Conservation (phyloP, 2,797 vertebrate species). For the Cebuella pygmaea region DNA sequence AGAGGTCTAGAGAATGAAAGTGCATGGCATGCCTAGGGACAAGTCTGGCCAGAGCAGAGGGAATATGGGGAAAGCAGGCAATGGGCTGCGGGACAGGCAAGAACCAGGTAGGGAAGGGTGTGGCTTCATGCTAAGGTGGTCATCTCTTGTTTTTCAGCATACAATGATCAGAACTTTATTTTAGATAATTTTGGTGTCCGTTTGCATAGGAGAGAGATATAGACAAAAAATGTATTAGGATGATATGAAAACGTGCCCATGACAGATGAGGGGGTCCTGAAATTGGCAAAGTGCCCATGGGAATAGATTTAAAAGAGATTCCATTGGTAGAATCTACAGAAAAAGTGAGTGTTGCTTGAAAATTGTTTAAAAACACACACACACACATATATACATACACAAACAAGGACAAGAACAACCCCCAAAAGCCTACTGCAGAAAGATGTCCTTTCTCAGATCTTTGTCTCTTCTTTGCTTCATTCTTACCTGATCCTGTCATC, state of each 20-base stretch:
- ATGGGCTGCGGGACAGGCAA: background rate
- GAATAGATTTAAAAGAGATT: background rate
- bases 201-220: background rate
- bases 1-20: background rate
- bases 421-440: background rate
- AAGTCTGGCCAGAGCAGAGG: background rate
- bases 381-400: background rate
- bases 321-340: background rate
- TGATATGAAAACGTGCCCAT: background rate
- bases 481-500: background rate
- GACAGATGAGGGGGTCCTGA: background rate
- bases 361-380: background rate
- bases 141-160: background rate
- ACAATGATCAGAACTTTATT: background rate
- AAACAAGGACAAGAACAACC: background rate
- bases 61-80: too few species aligned
- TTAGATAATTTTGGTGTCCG: background rate
- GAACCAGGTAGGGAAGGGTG: background rate
- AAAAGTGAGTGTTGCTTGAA: background rate
- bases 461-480: background rate
- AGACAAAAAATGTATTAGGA: background rate
- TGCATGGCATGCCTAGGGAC: background rate
- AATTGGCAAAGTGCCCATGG: background rate
- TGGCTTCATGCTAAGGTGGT: background rate
- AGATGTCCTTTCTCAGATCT: background rate